phyloP scores from a whole-genome alignment of 2,888 invertebrate species.

The Lasioglossum oenotherae region DNA sequence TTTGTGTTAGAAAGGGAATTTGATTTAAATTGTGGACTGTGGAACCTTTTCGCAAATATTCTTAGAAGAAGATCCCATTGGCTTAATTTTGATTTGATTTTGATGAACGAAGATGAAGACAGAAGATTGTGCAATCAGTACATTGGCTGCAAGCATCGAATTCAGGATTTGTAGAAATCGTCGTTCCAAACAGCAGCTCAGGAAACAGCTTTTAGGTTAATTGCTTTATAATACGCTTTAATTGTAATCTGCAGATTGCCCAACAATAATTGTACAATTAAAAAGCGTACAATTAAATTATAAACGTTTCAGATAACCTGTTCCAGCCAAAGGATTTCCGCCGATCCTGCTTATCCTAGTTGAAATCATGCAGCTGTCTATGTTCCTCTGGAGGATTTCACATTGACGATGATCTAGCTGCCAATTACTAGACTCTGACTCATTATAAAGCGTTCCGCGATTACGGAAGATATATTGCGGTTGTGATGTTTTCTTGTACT shows the following conservation, averaged over 20 bases:
- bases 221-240: neutral
- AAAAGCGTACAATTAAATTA: neutral
- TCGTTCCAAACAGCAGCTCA: neutral
- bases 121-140: too few species aligned
- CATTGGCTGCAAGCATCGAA: too few species aligned
- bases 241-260: neutral
- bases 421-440: conserved; percentile 8
- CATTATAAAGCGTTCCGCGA: conserved; percentile 1
- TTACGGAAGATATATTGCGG: neutral
- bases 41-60: neutral
- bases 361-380: neutral
- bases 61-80: neutral
- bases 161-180: neutral
- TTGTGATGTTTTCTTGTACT: neutral
- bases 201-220: neutral
- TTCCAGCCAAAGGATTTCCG: conserved; percentile 7
- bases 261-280: neutral
- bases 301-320: neutral
- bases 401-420: neutral
- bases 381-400: neutral
- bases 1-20: too few species aligned
- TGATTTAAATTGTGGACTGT: neutral
- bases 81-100: neutral
- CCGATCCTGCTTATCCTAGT: neutral
- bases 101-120: too few species aligned